Evolutionary conservation across 2,113 vertebrate genomes (phyloP), one percentile per base, ranked within the genome.

Genomic region (Heteronetta atricapilla): DNA sequence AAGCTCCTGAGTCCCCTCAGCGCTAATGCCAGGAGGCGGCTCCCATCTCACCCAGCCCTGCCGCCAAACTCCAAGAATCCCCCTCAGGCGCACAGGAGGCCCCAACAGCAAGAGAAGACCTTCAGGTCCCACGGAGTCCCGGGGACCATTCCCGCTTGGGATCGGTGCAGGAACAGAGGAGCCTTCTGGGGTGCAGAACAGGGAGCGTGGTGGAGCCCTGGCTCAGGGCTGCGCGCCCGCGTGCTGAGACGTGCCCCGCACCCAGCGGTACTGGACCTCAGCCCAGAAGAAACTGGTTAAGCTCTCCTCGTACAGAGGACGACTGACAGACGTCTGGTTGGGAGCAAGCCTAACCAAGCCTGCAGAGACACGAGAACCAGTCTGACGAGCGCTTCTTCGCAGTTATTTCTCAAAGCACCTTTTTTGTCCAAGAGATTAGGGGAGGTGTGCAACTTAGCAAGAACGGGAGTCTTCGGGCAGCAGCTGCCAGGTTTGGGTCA

Each of bases 221-320:
- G 52, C 11, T 75, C 52, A 62, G 88, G 81, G 69, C 17, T 67
- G 48, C 25, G 42, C n/a, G 63, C 31, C 19, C 46, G 73, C 55
- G 19, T 3, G 63, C 77, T 86, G 80, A 74, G 80, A 33, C 48
- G 1, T 56, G 92, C 84, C 84, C 60, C 63, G 34, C 17, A 64
- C 53, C n/a, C 73, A 86, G 77, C 56, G 81, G 10, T 10, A 50
- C 36, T 90, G 88, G 82, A 63, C 64, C 58, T 88, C 90, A 83
- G 75, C 90, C 96, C 79, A 83, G 72, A 85, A 94, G 85, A 94
- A 94, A 82, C 1, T 89, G 67, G 67, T 82, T 93, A 80, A 86
- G 44, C 28, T 66, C 59, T 93, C 59, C 59, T 77, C 50, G 36
- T 28, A 53, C 0, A 66, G 67, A 96, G 20, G 75, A 82, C 75